Percentiles rank a stretch among this genome's conserved stretches.
These are phyloP conservation scores for Proctacanthus coquilletti DNA, from an alignment of 1,140 invertebrate species.

Conservation along the genomic window DNA sequence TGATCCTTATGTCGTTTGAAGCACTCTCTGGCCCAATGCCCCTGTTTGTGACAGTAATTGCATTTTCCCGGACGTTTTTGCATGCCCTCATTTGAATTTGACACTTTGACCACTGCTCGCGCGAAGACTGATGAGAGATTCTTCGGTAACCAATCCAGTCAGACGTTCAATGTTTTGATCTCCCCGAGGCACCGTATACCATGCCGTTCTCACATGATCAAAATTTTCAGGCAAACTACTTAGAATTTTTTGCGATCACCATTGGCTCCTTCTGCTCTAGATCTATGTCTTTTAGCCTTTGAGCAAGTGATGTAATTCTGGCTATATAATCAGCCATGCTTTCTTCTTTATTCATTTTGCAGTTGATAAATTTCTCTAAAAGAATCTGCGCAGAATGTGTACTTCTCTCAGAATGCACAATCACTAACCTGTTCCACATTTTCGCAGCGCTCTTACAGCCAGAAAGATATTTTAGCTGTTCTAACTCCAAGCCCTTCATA, in stretches of 20 bases:
- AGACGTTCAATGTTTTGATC: conserved; percentile 6
- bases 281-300: conserved; percentile 4
- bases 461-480: conserved; percentile 1
- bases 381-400: conserved; percentile 1
- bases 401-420: conserved; percentile 3
- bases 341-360: conserved; percentile 4
- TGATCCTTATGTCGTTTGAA: background rate
- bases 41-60: conserved; percentile 4
- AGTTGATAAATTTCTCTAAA: conserved; percentile 5
- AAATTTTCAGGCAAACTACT: conserved; percentile 1
- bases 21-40: conserved; percentile 4
- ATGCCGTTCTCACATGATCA: conserved; percentile 6
- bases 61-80: conserved; percentile 2
- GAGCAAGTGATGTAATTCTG: conserved; percentile 1
- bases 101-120: too few relatives aligned
- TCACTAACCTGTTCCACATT: conserved; percentile 1
- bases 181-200: conserved; percentile 3
- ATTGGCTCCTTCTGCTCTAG: conserved; percentile 4
- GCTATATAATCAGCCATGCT: background rate
- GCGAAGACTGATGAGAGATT: too few relatives aligned
- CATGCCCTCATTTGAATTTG: background rate
- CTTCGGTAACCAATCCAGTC: conserved; percentile 6
- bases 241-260: conserved; percentile 5
- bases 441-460: conserved; percentile 1
- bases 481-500: conserved; percentile 4